Evolutionary conservation across 2,797 vertebrate species (phyloP).

Genomic region (Meda fulgida): DNA sequence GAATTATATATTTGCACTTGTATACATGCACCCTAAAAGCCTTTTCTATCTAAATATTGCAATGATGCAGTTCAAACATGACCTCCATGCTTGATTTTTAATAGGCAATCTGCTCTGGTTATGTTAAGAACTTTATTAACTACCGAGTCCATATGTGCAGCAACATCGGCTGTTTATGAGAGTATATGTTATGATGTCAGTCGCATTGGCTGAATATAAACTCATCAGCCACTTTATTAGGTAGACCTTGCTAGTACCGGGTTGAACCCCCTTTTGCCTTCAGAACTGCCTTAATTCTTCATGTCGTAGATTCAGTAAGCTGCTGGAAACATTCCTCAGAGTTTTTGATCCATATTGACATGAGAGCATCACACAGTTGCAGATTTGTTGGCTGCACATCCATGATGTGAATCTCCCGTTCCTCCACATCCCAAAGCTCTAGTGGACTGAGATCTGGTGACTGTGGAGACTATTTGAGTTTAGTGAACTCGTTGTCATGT

Average conservation of each 20-base stretch:
- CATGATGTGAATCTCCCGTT: constrained; percentile 63
- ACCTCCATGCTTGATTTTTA: neutral
- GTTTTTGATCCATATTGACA: neutral
- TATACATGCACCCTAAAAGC: neutral
- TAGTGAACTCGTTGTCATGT: neutral
- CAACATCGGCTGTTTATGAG: neutral
- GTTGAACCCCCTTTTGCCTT: neutral
- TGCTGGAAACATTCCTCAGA: neutral
- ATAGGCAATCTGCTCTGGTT: no score
- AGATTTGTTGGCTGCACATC: constrained; percentile 70
- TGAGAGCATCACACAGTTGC: constrained; percentile 45
- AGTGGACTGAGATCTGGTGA: constrained; percentile 49
- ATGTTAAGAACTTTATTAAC: neutral
- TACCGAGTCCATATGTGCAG: neutral
- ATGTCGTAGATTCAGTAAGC: neutral
- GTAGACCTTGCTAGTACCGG: neutral
- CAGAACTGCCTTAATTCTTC: neutral
- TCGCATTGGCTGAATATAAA: neutral
- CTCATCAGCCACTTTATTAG: neutral
- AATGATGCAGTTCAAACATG: neutral
- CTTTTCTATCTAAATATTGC: neutral
- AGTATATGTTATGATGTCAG: neutral
- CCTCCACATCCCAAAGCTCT: constrained; percentile 58
- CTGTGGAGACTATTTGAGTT: constrained; percentile 34
- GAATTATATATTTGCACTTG: neutral